Percentiles rank a stretch among this genome's conserved stretches.
Evolutionary conservation across 2,113 vertebrate species (phyloP).

Genomic region (Epinephelus fuscoguttatus): DNA sequence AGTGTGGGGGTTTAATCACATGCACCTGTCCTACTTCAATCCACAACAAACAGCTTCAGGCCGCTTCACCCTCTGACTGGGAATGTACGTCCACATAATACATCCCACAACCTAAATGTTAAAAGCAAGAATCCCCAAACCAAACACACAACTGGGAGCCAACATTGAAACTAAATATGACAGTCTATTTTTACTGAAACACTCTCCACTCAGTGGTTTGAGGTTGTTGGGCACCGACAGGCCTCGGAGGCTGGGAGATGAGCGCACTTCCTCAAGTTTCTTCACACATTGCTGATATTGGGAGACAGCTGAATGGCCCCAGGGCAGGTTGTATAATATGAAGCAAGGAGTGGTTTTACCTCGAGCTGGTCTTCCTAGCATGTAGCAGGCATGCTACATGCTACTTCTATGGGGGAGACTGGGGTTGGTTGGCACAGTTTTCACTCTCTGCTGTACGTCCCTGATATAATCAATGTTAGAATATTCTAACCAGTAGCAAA

Average conservation of each 20-base stretch:
- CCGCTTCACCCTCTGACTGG: conserved; percentile 35
- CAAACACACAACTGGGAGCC: conserved; percentile 29
- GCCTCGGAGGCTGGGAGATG: conserved; percentile 61
- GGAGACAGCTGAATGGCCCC: conserved; percentile 59
- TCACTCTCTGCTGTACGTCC: no score
- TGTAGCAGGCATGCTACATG: background rate
- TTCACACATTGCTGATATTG: conserved; percentile 65
- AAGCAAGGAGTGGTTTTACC: conserved; percentile 46
- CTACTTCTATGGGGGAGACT: no score
- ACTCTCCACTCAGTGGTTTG: conserved; percentile 46
- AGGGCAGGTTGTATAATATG: conserved; percentile 56
- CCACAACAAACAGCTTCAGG: conserved; percentile 47
- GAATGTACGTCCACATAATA: conserved; percentile 30
- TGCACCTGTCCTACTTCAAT: conserved; percentile 58
- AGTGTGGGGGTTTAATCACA: conserved; percentile 57
- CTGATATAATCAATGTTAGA: no score
- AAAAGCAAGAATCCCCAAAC: conserved; percentile 26
- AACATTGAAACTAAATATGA: conserved; percentile 32
- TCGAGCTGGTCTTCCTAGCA: conserved; percentile 21
- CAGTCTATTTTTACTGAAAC: conserved; percentile 40
- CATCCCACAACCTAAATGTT: conserved; percentile 11
- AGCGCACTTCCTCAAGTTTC: conserved; percentile 59
- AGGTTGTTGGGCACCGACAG: conserved; percentile 57
- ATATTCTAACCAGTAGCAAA: no score
- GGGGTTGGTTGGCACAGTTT: no score